Evolutionary conservation across 2,797 vertebrate species (phyloP), one percentile per base, ranked within the genome.

Genomic region (Sebastiscus tertius): DNA sequence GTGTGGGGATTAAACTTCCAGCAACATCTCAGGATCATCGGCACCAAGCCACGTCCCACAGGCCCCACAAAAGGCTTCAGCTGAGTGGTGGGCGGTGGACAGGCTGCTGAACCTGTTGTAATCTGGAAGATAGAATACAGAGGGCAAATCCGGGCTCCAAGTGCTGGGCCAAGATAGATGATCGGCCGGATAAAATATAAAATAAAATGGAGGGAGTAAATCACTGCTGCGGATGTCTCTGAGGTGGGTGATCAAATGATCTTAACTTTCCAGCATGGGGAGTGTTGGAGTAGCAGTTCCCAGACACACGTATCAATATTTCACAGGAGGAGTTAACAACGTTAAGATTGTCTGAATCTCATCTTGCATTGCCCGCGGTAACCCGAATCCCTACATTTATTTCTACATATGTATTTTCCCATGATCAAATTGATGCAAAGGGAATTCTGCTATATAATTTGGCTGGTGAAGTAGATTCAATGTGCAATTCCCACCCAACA

Each of bases 1-100:
- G 91, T 56, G 85, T 36, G 80, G 80, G 89, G 92, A 95, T 95
- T 95, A 96, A 95, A 91, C 79, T 83, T 89, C 87, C 77, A 83
- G 84, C 90, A 92, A 89, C 90, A 91, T 92, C 86, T 92, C 79
- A 70, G 90, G 79, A 91, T 90, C 86, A 80, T 87, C 78, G 31
- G 87, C 77, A 81, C 79, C 42, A 34, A 75, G 86, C 77, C 81
- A 76, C 62, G 64, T 88, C 90, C 87, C 88, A 79, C 75, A 87
- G 87, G 76, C 84, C 81, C 76, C 42, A 75, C 81, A 68, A 77
- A 86, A 76, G 80, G 82, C 88, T 87, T 83, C 85, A 62, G 75
- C 80, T 88, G 92, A 88, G 80, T 80, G 69, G 80, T 87, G 82
- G 85, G 87, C 59, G 77, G 83, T 7, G 77, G 82, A 87, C 81